These are phyloP conservation scores for Etheostoma perlongum DNA, from an alignment of 2,797 vertebrate genomes.

Conservation along the genomic window DNA sequence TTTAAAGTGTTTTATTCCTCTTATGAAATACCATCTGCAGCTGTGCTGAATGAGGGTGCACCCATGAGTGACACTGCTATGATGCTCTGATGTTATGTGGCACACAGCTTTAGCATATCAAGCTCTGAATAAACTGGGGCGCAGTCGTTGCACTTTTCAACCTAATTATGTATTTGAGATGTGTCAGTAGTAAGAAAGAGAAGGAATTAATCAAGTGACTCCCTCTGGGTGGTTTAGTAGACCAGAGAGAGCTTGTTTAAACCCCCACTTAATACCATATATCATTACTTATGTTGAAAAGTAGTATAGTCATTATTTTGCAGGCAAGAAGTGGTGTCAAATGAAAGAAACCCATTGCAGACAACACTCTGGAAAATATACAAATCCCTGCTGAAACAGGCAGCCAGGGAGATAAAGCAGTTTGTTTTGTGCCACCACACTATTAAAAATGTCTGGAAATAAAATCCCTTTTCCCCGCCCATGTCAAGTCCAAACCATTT, in stretches of 20 bases:
- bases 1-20: background rate
- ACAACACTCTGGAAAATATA: slow-evolving; percentile 25
- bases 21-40: background rate
- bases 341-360: slow-evolving; percentile 8
- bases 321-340: slow-evolving; percentile 8
- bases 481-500: slow-evolving; percentile 37
- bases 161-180: slow-evolving; percentile 44
- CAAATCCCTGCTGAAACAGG: slow-evolving; percentile 16
- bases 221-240: background rate
- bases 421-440: slow-evolving; percentile 9
- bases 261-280: slow-evolving; percentile 11
- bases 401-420: background rate
- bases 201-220: slow-evolving; percentile 34
- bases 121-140: slow-evolving; percentile 9
- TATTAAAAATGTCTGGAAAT: slow-evolving; percentile 22
- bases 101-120: background rate
- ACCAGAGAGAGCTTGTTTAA: slow-evolving; percentile 15
- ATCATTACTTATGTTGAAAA: slow-evolving; percentile 21
- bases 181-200: slow-evolving; percentile 20
- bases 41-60: background rate
- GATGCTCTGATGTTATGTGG: background rate
- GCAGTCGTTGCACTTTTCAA: slow-evolving; percentile 31
- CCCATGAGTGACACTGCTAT: background rate
- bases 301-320: slow-evolving; percentile 29
- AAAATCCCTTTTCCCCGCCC: background rate